Evolutionary conservation across 1,140 invertebrate genomes (phyloP).

Genomic region (Phenacoccus solenopsis): DNA sequence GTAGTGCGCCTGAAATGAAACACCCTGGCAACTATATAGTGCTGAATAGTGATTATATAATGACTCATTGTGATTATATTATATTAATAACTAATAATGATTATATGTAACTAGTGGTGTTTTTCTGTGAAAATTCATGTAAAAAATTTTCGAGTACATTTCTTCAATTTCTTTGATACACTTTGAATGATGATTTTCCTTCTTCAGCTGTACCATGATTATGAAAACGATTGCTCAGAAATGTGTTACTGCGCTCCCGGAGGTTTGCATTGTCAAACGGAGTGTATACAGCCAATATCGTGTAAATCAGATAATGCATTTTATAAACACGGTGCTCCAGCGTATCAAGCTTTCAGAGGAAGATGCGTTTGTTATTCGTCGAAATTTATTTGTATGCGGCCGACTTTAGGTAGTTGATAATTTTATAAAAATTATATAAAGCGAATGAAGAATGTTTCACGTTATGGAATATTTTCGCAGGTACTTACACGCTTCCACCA

Average conservation of each 20-base stretch:
- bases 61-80: no score
- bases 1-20: no score
- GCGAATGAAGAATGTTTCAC: no score
- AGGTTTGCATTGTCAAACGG: constrained; percentile 65
- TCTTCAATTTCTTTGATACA: no score
- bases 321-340: constrained; percentile 76
- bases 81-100: no score
- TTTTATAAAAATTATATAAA: no score
- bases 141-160: no score
- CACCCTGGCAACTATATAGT: no score
- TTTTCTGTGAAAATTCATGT: no score
- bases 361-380: constrained; percentile 81
- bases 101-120: no score
- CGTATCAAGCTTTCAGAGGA: constrained; percentile 74
- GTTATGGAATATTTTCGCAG: constrained; percentile 37
- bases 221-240: constrained; percentile 70
- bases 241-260: constrained; percentile 64
- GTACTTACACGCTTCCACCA: constrained; percentile 59
- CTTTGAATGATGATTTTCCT: no score
- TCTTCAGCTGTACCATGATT: constrained; percentile 66
- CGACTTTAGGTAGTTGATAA: constrained; percentile 50
- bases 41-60: no score
- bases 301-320: constrained; percentile 74
- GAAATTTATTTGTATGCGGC: constrained; percentile 79
- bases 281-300: constrained; percentile 67